phyloP scores from a whole-genome alignment of 2,888 invertebrate species.

The Amphipoea oculea region DNA sequence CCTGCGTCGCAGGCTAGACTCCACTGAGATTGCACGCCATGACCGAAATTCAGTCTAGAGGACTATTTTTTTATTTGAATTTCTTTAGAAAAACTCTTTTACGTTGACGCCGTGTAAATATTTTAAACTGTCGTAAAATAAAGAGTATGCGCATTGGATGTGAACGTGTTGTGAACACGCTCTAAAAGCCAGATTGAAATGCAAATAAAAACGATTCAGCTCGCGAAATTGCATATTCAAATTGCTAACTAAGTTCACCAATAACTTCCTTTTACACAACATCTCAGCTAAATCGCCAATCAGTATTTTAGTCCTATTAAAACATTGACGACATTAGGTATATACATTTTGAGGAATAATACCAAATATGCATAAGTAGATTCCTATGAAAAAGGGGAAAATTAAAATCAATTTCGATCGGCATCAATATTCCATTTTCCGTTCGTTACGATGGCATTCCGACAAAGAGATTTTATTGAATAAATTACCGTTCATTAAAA shows the following conservation, averaged over 20 bases:
- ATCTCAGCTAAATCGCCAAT: slow-evolving; percentile 30
- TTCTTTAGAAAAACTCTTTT: slow-evolving; percentile 18
- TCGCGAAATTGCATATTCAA: slow-evolving; percentile 64
- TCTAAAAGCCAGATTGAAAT: slow-evolving; percentile 63
- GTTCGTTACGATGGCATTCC: slow-evolving; percentile 81
- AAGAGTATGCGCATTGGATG: slow-evolving; percentile 47
- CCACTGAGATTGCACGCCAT: neutral
- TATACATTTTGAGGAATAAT: slow-evolving; percentile 63
- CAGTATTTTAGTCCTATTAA: slow-evolving; percentile 42
- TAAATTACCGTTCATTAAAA: slow-evolving; percentile 87
- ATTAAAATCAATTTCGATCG: slow-evolving; percentile 81
- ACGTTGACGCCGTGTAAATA: slow-evolving; percentile 32
- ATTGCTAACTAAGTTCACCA: slow-evolving; percentile 57
- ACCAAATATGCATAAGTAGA: slow-evolving; percentile 65
- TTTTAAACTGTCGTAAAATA: slow-evolving; percentile 50
- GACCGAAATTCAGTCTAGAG: neutral
- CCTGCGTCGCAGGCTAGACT: neutral
- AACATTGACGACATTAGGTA: slow-evolving; percentile 30
- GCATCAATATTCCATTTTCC: slow-evolving; percentile 86
- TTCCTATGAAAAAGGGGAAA: slow-evolving; percentile 73
- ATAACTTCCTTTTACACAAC: slow-evolving; percentile 44
- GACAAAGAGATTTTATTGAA: slow-evolving; percentile 88
- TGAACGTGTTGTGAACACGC: slow-evolving; percentile 49
- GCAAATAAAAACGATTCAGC: slow-evolving; percentile 63
- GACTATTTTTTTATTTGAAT: neutral